Base-by-base conservation (phyloP, 2,888 invertebrate species). In the Cantharis lateralis region DNA sequence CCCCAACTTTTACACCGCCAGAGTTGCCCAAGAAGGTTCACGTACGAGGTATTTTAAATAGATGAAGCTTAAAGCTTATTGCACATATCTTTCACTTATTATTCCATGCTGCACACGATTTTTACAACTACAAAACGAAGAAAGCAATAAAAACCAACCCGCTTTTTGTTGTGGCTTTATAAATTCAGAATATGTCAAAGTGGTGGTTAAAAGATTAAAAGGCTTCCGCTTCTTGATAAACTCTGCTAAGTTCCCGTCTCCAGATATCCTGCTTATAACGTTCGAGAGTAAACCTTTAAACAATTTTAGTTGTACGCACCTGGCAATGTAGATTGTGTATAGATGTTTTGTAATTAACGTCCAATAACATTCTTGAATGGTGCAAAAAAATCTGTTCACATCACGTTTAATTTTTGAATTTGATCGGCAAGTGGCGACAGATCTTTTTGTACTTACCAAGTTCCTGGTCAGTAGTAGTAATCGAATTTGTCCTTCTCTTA, bases 11-110 rank as follows among this genome's bases (percentile, higher is more conserved):
- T 93, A 97, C 97, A 92, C 97, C 97, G 93, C 97, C 97, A 93
- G 97, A 97, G 95, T 95, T 97, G 93, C 97, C 97, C 93, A 97
- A 97, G 95, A 95, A 96, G 95, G 96, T 96, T 94, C 96, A 96
- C 94, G 94, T 96, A 91, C 94, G 96, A 96, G 96, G 96, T 96
- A 93, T 76, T 78, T 78, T 74, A 66, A 64, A 75, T 76, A 78
- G 72, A 76, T 71, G 73, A 70, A 71, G 76, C 78, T 78, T 78
- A 72, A 63, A 64, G 48, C 48, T 48, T 48, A 48, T 48, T 48
- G 48, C 64, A 70, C 74, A 69, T 76, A 73, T 74, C 24, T 70
- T 73, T 62, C 76, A 48, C 48, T 48, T 48, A 13, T 68, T 73
- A 64, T 73, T 70, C 75, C 64, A 69, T 48, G 74, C 76, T 76